These are phyloP conservation scores for Caenorhabditis macrosperma DNA, from an alignment of 2,888 invertebrate genomes.

Conservation along the genomic window DNA sequence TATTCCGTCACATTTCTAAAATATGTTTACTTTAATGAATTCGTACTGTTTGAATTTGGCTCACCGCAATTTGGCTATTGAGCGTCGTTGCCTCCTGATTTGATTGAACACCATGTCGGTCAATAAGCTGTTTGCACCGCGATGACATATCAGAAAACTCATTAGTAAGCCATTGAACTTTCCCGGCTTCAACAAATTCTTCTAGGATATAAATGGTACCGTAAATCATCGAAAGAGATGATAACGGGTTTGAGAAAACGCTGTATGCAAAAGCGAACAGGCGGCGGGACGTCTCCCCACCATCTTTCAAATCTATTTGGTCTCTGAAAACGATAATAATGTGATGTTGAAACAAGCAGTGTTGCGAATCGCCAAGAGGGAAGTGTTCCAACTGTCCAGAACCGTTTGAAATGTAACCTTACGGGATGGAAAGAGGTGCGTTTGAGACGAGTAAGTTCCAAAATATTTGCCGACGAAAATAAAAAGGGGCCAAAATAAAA, in stretches of 20 bases:
- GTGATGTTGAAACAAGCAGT: not conserved
- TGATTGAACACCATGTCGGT: not conserved
- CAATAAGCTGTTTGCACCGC: conserved; percentile 10
- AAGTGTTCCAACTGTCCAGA: too few species aligned
- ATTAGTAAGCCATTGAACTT: conserved; percentile 8
- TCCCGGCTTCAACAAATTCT: conserved; percentile 30
- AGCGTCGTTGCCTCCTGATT: conserved; percentile 19
- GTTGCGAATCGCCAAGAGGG: too few species aligned
- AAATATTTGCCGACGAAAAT: too few species aligned
- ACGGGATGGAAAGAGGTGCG: too few species aligned
- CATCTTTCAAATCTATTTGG: conserved; percentile 28
- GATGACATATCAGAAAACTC: conserved; percentile 13
- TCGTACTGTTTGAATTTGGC: not conserved
- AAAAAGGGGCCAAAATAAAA: too few species aligned
- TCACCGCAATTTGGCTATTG: conserved; percentile 13
- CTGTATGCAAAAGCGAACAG: conserved; percentile 21
- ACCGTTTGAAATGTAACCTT: too few species aligned
- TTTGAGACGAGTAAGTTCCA: too few species aligned
- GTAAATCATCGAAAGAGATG: conserved; percentile 53
- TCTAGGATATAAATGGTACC: conserved; percentile 43
- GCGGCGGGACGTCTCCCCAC: conserved; percentile 8
- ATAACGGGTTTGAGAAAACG: conserved; percentile 32
- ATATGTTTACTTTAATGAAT: not conserved
- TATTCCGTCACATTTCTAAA: not conserved
- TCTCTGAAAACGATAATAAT: conserved; percentile 23